Evolutionary conservation across 2,888 invertebrate species (phyloP).

Genomic region (Hoplodrina blanda): DNA sequence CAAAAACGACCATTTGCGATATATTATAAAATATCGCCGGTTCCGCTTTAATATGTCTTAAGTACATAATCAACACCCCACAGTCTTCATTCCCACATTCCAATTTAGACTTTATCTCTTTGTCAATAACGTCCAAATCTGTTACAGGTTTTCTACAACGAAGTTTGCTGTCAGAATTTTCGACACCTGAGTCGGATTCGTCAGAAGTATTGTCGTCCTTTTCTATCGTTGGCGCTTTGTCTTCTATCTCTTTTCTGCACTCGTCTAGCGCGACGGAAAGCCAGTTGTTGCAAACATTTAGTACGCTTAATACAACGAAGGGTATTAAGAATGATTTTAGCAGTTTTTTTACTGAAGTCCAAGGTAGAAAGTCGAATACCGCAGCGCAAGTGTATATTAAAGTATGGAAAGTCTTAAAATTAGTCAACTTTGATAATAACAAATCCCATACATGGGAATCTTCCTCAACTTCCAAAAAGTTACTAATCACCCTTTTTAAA

Average conservation of each 20-base stretch:
- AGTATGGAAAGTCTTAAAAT: slow-evolving; percentile 94
- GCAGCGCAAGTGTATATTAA: slow-evolving; percentile 94
- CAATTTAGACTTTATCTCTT: slow-evolving; percentile 65
- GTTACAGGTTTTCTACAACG: slow-evolving; percentile 67
- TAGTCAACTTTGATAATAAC: slow-evolving; percentile 92
- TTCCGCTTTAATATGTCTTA: slow-evolving; percentile 83
- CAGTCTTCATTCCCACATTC: slow-evolving; percentile 60
- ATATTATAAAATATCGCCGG: slow-evolving; percentile 93
- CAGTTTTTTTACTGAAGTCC: slow-evolving; percentile 88
- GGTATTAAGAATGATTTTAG: slow-evolving; percentile 91
- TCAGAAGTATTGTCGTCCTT: slow-evolving; percentile 76
- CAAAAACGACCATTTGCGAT: slow-evolving; percentile 93
- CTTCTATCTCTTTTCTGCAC: slow-evolving; percentile 63
- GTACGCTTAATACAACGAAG: slow-evolving; percentile 83
- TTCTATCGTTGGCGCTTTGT: slow-evolving; percentile 60
- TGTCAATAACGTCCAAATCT: slow-evolving; percentile 72
- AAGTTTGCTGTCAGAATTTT: slow-evolving; percentile 83
- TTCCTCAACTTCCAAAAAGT: slow-evolving; percentile 81
- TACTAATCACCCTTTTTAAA: slow-evolving; percentile 82
- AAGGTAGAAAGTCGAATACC: slow-evolving; percentile 94
- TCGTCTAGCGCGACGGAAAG: slow-evolving; percentile 55
- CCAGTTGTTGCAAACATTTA: slow-evolving; percentile 82
- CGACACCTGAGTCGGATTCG: slow-evolving; percentile 89
- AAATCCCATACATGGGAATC: slow-evolving; percentile 94
- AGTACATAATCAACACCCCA: slow-evolving; percentile 66